These are phyloP conservation scores for Sympetrum striolatum DNA, from an alignment of 2,888 invertebrate species.

Conservation along the genomic window DNA sequence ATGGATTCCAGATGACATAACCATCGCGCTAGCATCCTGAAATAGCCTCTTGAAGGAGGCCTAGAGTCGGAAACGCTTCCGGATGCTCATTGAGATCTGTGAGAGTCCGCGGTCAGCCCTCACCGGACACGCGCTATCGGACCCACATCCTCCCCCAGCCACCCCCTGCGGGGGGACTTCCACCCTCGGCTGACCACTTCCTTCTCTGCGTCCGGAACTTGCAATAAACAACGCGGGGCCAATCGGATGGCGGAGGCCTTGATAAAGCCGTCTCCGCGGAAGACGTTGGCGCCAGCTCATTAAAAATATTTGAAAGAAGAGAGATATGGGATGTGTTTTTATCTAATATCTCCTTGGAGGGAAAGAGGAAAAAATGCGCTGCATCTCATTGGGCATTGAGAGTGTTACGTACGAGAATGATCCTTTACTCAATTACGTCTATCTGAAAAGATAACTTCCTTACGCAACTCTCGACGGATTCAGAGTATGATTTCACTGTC, in stretches of 20 bases:
- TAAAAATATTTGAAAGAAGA: neutral
- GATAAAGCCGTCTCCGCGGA: neutral
- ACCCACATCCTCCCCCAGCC: neutral
- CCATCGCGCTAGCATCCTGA: neutral
- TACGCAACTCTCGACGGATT: too few relatives aligned
- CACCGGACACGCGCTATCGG: slow-evolving; percentile 32
- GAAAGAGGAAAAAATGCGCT: neutral
- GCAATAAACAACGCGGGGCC: neutral
- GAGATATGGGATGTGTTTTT: neutral
- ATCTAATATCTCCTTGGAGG: neutral
- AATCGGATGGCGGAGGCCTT: neutral
- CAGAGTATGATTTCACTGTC: too few relatives aligned
- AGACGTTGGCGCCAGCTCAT: neutral
- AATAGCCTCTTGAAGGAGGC: neutral
- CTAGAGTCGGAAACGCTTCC: neutral
- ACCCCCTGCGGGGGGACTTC: neutral
- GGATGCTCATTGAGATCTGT: neutral
- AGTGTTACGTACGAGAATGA: too few relatives aligned
- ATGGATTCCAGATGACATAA: too few relatives aligned
- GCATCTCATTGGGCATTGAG: too few relatives aligned
- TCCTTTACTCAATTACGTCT: too few relatives aligned
- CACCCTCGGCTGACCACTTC: neutral
- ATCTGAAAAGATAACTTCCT: too few relatives aligned
- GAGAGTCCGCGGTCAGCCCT: neutral
- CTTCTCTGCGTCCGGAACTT: neutral